These are phyloP conservation scores for Folsomia candida DNA, from an alignment of 2,888 invertebrate species.

Conservation along the genomic window DNA sequence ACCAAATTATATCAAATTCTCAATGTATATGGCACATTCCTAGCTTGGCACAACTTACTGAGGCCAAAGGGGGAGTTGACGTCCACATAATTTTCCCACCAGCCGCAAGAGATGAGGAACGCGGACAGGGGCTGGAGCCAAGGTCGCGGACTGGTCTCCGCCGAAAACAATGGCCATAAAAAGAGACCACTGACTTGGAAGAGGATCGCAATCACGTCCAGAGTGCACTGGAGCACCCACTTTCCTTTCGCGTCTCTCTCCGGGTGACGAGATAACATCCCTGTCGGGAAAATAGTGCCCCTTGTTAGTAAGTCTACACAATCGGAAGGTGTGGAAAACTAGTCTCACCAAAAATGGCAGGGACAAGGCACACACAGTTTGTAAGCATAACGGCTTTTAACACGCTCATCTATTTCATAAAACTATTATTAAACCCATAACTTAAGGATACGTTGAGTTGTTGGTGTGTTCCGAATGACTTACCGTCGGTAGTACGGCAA, in stretches of 20 bases:
- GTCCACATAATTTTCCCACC: slow-evolving; percentile 98
- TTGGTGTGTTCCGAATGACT: no score
- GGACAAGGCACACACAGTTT: slow-evolving; percentile 89
- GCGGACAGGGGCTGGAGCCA: slow-evolving; percentile 85
- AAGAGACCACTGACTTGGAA: slow-evolving; percentile 89
- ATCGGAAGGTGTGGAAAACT: no score
- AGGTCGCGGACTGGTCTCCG: slow-evolving; percentile 62
- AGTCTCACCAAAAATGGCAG: slow-evolving; percentile 70
- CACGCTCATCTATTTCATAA: no score
- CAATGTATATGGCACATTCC: not conserved
- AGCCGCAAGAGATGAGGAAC: slow-evolving; percentile 82
- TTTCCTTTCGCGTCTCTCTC: slow-evolving; percentile 63
- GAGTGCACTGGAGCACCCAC: slow-evolving; percentile 47
- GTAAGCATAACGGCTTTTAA: slow-evolving; percentile 94
- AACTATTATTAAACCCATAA: no score
- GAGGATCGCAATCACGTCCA: slow-evolving; percentile 78
- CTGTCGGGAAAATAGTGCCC: slow-evolving; percentile 55
- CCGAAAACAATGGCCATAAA: slow-evolving; percentile 76
- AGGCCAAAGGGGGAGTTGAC: slow-evolving; percentile 78
- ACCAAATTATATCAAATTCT: not conserved
- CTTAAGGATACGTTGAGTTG: no score
- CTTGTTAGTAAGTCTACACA: no score
- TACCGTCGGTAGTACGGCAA: slow-evolving; percentile 84
- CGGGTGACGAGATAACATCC: slow-evolving; percentile 75
- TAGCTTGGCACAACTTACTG: slow-evolving; percentile 46